Base-by-base conservation (phyloP, 2,797 vertebrate species). In the Bryconaethiops microstoma region DNA sequence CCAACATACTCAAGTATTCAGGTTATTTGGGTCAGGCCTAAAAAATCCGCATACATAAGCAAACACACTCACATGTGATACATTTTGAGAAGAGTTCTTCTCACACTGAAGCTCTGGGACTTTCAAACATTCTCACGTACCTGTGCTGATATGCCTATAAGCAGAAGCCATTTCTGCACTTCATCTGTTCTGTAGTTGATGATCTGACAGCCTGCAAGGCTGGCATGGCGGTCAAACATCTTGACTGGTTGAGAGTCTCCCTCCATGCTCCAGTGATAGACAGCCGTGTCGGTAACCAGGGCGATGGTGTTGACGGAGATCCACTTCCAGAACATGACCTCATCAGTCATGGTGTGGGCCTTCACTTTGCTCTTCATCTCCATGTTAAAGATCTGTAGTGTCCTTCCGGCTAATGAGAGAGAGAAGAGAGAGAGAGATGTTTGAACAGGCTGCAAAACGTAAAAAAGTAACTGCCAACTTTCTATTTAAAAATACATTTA, bases 311-410 rank as follows among this genome's bases (percentile, higher is more conserved):
- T 99, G 89, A 99, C 94, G 69, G 98, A 99, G 91, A 99, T 99
- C 98, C 98, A 99, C 89, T 99, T 99, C 98, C 98, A 99, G 90
- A 99, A 99, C 78, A 97, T 99, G 91, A 99, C 98, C 16, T 99
- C 98, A 50, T 99, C 98, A 0, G 97, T 99, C 98, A 99, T 99
- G 10, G 98, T 99, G 89, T 99, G 97, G 85, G 97, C 98, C 93
- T 99, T 99, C 98, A 99, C 99, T 94, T 99, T 99, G 92, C 98
- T 99, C 95, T 99, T 99, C 98, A 99, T 99, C 92, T 99, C 98
- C 81, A 99, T 99, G 91, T 99, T 99, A 90, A 99, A 99, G 92
- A 99, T 99, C 90, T 99, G 98, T 91, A 99, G 96, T 5, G 98
- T 99, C 94, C 99, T 99, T 83, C 96, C 98, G 84, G 98, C 98